Base-by-base conservation (phyloP, 2,888 invertebrate species). In the Drosophila percnosoma region DNA sequence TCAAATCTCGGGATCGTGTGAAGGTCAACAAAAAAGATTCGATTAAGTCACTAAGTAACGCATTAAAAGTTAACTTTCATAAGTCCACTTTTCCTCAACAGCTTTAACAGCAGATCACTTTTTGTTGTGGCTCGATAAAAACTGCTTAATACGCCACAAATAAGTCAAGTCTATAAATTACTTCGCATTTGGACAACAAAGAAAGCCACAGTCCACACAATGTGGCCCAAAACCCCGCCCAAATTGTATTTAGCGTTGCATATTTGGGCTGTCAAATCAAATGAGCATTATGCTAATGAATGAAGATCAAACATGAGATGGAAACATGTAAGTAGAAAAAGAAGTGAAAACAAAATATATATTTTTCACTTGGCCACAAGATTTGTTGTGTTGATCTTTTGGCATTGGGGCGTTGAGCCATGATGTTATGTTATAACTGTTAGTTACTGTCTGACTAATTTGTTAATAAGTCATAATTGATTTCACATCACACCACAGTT, bases 401-500 rank as follows among this genome's bases (percentile, higher is more conserved):
- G n/a, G 11, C 21, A 31, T 67, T 42, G 75, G 78, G 81, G 78
- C 83, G 74, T 78, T 68, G 65, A 68, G 65, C 58, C 63, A 67
- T 68, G 80, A 75, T 79, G 82, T 72, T 78, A 71, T 78, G 78
- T 65, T 78, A 74, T 71, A 66, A 63, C 83, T 88, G 83, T 81
- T 80, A 78, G 88, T 80, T 85, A 80, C 67, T 34, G 58, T 42
- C 58, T 61, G 54, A 73, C 87, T 84, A 86, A 89, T 87, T 85
- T 89, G 89, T 83, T 89, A 90, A 89, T 87, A 88, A 80, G 80
- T 89, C 87, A 80, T 89, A 89, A 89, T 90, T 89, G 90, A 89
- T 89, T 89, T 89, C 84, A 82, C 87, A 87, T 89, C 85, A 75
- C 40, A 40, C n/a, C 29, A 29, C 29, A 7, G 29, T 29, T 29